Base-by-base conservation (phyloP, 2,797 vertebrate genomes). In the Cryptoprocta ferox region DNA sequence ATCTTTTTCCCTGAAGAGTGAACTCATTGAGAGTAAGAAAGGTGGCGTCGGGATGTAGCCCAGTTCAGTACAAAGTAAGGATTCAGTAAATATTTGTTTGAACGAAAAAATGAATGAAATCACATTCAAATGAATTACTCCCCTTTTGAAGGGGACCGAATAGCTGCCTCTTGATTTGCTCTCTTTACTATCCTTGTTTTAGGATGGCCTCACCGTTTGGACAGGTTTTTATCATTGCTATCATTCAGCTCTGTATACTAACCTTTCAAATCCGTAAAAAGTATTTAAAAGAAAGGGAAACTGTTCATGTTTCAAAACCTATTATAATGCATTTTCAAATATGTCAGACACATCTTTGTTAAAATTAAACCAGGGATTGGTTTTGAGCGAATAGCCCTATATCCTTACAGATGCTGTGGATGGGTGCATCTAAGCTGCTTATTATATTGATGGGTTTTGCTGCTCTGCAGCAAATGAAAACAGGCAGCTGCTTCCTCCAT, bases 391-490 rank as follows among this genome's bases (percentile, higher is more conserved):
- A 99, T 98, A 99, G 99, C 99, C 99, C 99, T 99, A 98, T 99
- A 99, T 99, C 99, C 99, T 99, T 99, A 99, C 99, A 99, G 99
- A 99, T 98, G 98, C 99, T 98, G 99, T 99, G 99, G 99, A 99
- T 99, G 99, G 99, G 98, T 99, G 99, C 99, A 99, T 99, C 99
- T 99, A 99, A 99, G 99, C 99, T 99, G 99, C 99, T 99, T 99
- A 99, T 99, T 99, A 99, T 99, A 99, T 99, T 99, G 99, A 99
- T 99, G 99, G 99, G 99, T 99, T 99, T 99, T 99, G 99, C 99
- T 99, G 99, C 99, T 99, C 99, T 99, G 98, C 98, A 98, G 98
- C 99, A 99, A 99, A 99, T 99, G 99, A 99, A 99, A 99, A 99
- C 98, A 99, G 99, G 98, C 99, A 99, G 99, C 99, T 99, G 98